These are phyloP conservation scores for Cerastis rubricosa DNA, from an alignment of 2,888 invertebrate genomes.

Conservation along the genomic window DNA sequence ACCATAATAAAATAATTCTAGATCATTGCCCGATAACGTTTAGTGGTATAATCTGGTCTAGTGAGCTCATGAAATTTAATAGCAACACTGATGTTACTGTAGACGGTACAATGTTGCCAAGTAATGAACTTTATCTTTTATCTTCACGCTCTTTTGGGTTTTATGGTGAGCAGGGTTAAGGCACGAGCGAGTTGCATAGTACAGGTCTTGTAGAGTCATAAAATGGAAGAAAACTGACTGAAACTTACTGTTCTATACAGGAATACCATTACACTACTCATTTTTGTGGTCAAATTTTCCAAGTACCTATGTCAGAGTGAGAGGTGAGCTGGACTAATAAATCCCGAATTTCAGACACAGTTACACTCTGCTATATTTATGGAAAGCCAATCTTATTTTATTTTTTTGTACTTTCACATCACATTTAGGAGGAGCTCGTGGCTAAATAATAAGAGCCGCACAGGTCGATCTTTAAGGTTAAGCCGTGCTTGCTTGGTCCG, in stretches of 20 bases:
- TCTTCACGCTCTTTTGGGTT: slow-evolving; percentile 55
- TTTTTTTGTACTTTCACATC: no score
- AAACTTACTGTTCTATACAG: not conserved
- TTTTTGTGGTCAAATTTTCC: not conserved
- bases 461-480: no score
- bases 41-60: slow-evolving; percentile 54
- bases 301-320: not conserved
- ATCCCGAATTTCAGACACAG: not conserved
- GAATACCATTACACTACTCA: no score
- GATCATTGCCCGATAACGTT: slow-evolving; percentile 44
- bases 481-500: no score
- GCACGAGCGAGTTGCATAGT: not conserved
- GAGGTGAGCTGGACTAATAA: not conserved
- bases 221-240: not conserved
- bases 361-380: no score
- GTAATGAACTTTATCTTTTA: slow-evolving; percentile 61
- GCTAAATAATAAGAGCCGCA: no score
- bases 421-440: no score
- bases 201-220: not conserved
- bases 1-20: slow-evolving; percentile 44
- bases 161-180: slow-evolving; percentile 36
- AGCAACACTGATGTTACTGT: slow-evolving; percentile 48
- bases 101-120: slow-evolving; percentile 58
- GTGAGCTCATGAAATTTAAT: slow-evolving; percentile 54
- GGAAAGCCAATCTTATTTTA: no score